Evolutionary conservation across 2,113 vertebrate genomes (phyloP).

Genomic region (Notarius lentiginosus): DNA sequence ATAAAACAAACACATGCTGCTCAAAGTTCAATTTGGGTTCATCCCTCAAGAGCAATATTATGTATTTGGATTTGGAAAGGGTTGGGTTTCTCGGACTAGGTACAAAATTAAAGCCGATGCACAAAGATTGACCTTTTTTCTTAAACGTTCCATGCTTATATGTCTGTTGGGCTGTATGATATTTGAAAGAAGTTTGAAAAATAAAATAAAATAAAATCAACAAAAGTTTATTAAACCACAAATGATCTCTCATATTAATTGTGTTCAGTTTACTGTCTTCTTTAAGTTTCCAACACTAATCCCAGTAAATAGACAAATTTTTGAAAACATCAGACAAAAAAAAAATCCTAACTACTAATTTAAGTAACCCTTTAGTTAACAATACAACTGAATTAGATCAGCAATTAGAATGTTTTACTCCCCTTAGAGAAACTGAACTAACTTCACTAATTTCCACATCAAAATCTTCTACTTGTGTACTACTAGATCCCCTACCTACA

Average conservation of each 20-base stretch:
- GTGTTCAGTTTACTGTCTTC: neutral
- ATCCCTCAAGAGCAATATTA: constrained; percentile 21
- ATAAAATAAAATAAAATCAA: too few species aligned
- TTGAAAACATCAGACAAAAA: too few species aligned
- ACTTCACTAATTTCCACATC: too few species aligned
- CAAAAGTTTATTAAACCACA: neutral
- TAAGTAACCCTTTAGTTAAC: too few species aligned
- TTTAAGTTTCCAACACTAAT: neutral
- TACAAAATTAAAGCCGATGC: neutral
- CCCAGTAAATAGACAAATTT: too few species aligned
- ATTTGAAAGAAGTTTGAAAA: neutral
- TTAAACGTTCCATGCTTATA: neutral
- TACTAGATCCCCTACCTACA: too few species aligned
- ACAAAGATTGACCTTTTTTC: constrained; percentile 16
- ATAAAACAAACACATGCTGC: neutral
- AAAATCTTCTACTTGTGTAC: too few species aligned
- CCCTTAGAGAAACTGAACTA: too few species aligned
- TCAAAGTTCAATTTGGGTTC: neutral
- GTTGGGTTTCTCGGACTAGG: neutral
- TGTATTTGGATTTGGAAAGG: constrained; percentile 4
- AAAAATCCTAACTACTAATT: too few species aligned
- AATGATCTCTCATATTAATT: neutral
- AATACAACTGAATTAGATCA: too few species aligned
- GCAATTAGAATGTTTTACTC: too few species aligned
- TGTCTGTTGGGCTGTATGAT: neutral